Evolutionary conservation across 2,888 invertebrate genomes (phyloP).

Genomic region (Drosophila mayaguana): DNA sequence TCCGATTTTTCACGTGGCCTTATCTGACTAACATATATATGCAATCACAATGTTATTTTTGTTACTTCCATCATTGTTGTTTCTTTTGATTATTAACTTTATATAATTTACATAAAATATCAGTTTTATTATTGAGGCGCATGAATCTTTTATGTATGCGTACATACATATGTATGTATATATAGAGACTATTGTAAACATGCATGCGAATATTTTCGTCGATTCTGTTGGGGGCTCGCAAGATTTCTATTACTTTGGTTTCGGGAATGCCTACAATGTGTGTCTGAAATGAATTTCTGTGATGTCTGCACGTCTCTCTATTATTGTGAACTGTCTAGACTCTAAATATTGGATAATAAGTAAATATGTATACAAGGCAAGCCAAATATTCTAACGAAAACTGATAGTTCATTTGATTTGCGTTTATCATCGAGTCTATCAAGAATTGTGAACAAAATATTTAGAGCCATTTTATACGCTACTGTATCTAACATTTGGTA

Average conservation of each 20-base stretch:
- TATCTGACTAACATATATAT: background rate
- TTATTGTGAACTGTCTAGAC: slow-evolving; percentile 18
- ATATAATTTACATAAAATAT: background rate
- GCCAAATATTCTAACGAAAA: background rate
- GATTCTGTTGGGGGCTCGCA: background rate
- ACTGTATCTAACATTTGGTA: background rate
- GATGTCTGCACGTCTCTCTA: background rate
- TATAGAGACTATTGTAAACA: background rate
- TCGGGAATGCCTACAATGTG: slow-evolving; percentile 13
- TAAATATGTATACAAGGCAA: slow-evolving; percentile 3
- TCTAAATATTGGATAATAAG: slow-evolving; percentile 6
- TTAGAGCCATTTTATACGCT: background rate
- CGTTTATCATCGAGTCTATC: background rate
- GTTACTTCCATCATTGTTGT: background rate
- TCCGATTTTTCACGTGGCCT: background rate
- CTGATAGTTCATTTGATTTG: background rate
- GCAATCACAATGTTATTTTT: background rate
- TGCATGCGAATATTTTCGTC: background rate
- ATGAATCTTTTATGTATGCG: background rate
- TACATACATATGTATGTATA: background rate
- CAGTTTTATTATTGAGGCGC: background rate
- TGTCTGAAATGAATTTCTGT: slow-evolving; percentile 8
- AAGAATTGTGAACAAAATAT: background rate
- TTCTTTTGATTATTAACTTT: background rate
- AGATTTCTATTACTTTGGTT: slow-evolving; percentile 4